Evolutionary conservation across 2,797 vertebrate genomes (phyloP).

Genomic region (Valencia hispanica): DNA sequence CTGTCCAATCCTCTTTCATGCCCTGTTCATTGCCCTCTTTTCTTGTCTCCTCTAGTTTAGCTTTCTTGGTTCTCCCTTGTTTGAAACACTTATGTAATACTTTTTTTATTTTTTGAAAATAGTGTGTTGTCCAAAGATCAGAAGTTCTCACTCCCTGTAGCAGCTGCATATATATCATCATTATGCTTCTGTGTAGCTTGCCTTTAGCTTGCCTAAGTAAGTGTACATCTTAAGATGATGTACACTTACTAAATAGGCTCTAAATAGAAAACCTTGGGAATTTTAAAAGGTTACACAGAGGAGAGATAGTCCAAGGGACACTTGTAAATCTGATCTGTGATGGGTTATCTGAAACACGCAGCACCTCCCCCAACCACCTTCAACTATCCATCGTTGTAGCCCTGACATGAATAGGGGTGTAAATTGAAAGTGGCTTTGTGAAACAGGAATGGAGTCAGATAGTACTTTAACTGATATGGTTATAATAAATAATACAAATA

Average conservation of each 20-base stretch:
- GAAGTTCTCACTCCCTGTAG: constrained; percentile 60
- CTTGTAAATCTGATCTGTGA: constrained; percentile 72
- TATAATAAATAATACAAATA: constrained; percentile 67
- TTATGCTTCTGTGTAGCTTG: constrained; percentile 30
- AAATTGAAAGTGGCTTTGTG: constrained; percentile 69
- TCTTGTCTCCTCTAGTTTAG: not conserved
- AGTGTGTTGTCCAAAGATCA: constrained; percentile 52
- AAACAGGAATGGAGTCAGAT: constrained; percentile 59
- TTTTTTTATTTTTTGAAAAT: constrained; percentile 61
- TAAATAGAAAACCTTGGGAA: constrained; percentile 74
- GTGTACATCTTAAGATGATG: too few species aligned
- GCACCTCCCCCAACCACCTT: constrained; percentile 18
- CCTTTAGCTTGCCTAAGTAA: too few species aligned
- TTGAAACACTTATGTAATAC: constrained; percentile 57
- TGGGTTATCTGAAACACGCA: constrained; percentile 62
- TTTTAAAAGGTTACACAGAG: constrained; percentile 52
- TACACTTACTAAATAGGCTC: constrained; percentile 51
- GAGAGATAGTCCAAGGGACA: constrained; percentile 47
- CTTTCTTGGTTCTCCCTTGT: constrained; percentile 31
- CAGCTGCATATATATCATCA: constrained; percentile 64
- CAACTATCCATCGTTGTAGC: constrained; percentile 38
- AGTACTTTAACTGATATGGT: constrained; percentile 62
- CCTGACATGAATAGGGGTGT: constrained; percentile 59
- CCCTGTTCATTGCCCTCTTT: constrained; percentile 15
- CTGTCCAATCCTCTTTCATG: constrained; percentile 46